A percentile compares a stretch with the other conserved stretches of the same genome.
These are phyloP conservation scores for Balearica regulorum DNA, from an alignment of 2,797 vertebrate species.

Conservation along the genomic window DNA sequence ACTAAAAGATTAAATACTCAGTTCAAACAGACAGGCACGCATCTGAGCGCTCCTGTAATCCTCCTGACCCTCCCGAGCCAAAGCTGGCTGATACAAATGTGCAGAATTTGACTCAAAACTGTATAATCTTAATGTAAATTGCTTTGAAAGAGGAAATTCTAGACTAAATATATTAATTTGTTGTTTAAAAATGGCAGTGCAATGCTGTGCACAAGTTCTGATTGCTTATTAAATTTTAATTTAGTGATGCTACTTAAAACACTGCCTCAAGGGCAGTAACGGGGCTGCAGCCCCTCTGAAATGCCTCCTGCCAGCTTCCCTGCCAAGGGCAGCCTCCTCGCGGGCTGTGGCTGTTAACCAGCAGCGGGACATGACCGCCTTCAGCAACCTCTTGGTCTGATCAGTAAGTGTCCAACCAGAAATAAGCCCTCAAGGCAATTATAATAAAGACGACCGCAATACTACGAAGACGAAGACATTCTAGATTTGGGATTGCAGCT, in stretches of 20 bases:
- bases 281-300: background rate
- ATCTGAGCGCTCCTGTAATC: background rate
- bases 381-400: background rate
- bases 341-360: background rate
- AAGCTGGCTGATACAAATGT: background rate
- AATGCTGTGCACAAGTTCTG: background rate
- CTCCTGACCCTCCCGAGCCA: background rate
- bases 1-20: background rate
- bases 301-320: background rate
- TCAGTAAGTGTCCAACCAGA: background rate
- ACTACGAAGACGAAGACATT: background rate
- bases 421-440: background rate
- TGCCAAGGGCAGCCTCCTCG: background rate
- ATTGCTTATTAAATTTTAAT: conserved; percentile 2
- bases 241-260: background rate
- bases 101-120: background rate
- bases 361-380: background rate
- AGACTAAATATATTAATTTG: background rate
- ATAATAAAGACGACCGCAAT: background rate
- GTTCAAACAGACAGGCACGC: background rate
- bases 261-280: background rate
- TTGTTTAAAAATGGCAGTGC: background rate
- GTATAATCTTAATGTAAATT: background rate
- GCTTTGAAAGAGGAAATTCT: background rate
- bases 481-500: background rate